phyloP scores from a whole-genome alignment of 2,113 vertebrate species.

The Reinhardtius hippoglossoides region DNA sequence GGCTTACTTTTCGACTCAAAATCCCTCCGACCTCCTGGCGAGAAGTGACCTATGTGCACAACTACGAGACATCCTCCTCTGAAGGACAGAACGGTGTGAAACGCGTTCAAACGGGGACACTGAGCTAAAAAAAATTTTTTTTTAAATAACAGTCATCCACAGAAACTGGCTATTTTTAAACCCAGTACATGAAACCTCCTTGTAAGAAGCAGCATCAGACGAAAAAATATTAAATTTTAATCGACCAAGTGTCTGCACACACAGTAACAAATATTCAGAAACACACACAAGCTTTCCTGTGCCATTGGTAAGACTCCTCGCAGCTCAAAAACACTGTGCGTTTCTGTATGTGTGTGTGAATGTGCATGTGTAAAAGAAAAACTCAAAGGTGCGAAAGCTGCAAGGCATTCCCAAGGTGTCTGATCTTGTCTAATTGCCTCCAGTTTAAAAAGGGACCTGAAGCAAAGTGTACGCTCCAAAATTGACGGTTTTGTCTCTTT shows the following conservation, averaged over 20 bases:
- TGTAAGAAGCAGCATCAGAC: constrained; percentile 40
- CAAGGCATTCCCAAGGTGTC: constrained; percentile 42
- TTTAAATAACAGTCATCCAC: neutral
- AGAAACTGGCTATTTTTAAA: constrained; percentile 55
- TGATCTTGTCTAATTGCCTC: constrained; percentile 46
- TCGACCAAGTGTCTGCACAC: constrained; percentile 20
- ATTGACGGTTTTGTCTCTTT: neutral
- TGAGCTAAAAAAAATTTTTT: constrained; percentile 18
- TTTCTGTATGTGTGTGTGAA: neutral
- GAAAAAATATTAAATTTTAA: constrained; percentile 57
- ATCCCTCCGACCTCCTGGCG: neutral
- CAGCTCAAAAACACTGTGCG: neutral
- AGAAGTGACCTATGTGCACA: constrained; percentile 8
- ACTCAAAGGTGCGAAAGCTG: constrained; percentile 46
- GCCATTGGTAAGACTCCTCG: neutral
- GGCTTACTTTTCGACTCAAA: neutral
- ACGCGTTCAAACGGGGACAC: constrained; percentile 17
- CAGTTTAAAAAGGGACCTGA: constrained; percentile 23
- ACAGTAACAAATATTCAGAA: neutral
- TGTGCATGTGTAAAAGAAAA: neutral
- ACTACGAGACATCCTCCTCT: constrained; percentile 13
- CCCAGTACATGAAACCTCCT: constrained; percentile 21
- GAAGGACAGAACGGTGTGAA: constrained; percentile 4
- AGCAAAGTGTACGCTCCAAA: neutral
- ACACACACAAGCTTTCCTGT: neutral